These are phyloP conservation scores for Enteromius argenteus DNA, from an alignment of 2,797 vertebrate genomes.

Conservation along the genomic window DNA sequence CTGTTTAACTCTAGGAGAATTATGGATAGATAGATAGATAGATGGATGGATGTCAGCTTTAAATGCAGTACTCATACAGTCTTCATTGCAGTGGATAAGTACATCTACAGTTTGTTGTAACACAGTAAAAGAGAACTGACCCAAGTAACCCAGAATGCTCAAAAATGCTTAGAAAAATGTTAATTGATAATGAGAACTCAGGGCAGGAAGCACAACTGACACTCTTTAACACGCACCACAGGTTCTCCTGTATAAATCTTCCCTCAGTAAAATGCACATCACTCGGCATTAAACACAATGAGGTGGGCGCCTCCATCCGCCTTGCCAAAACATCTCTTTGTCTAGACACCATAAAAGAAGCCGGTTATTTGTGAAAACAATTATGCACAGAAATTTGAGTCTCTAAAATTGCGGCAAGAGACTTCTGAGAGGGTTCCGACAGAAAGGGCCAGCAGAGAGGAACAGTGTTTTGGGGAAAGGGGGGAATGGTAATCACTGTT, in stretches of 20 bases:
- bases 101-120: neutral
- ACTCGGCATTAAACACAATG: slow-evolving; percentile 6
- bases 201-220: slow-evolving; percentile 6
- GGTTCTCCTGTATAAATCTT: slow-evolving; percentile 21
- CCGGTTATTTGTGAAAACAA: slow-evolving; percentile 37
- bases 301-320: neutral
- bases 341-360: slow-evolving; percentile 34
- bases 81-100: neutral
- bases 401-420: slow-evolving; percentile 13
- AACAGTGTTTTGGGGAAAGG: slow-evolving; percentile 5
- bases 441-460: slow-evolving; percentile 18
- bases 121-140: neutral
- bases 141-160: neutral
- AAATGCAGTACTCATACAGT: neutral
- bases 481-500: slow-evolving; percentile 50
- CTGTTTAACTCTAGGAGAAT: no score
- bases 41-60: neutral
- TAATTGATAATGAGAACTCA: neutral
- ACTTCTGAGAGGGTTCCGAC: slow-evolving; percentile 27
- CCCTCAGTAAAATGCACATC: slow-evolving; percentile 31
- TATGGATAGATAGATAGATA: neutral
- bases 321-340: slow-evolving; percentile 42
- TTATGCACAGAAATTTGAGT: slow-evolving; percentile 30
- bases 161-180: neutral
- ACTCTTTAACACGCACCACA: neutral